These are phyloP conservation scores for Coregonus clupeaformis DNA, from an alignment of 2,113 vertebrate genomes.

Conservation along the genomic window DNA sequence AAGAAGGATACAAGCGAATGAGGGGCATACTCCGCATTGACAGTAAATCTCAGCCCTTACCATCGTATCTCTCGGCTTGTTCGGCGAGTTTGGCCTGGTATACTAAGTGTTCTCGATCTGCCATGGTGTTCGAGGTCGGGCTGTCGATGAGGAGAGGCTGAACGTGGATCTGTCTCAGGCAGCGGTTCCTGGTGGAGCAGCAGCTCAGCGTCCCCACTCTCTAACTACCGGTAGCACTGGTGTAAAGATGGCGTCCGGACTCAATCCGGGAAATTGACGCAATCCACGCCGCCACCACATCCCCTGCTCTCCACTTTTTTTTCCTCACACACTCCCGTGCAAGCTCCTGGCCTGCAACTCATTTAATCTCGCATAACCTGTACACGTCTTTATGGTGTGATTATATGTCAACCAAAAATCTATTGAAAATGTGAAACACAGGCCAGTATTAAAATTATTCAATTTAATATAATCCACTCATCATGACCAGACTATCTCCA, in stretches of 20 bases:
- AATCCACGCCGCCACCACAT: constrained; percentile 40
- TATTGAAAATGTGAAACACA: too few relatives aligned
- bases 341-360: constrained; percentile 52
- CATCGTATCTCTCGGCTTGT: constrained; percentile 94
- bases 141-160: constrained; percentile 72
- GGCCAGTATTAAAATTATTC: too few relatives aligned
- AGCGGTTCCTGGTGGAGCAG: constrained; percentile 57
- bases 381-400: too few relatives aligned
- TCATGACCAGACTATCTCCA: too few relatives aligned
- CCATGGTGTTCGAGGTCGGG: constrained; percentile 77
- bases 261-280: constrained; percentile 70
- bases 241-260: constrained; percentile 73
- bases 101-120: constrained; percentile 87
- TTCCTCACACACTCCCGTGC: constrained; percentile 43
- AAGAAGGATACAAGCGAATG: constrained; percentile 43
- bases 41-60: constrained; percentile 69
- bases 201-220: constrained; percentile 55
- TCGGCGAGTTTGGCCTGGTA: constrained; percentile 96
- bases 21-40: constrained; percentile 42
- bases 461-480: too few relatives aligned
- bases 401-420: too few relatives aligned
- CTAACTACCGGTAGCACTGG: constrained; percentile 62
- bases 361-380: not conserved
- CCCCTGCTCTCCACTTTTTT: too few relatives aligned
- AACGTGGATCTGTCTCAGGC: constrained; percentile 36